phyloP scores from a whole-genome alignment of 2,888 invertebrate genomes.

The Tachina lurida region DNA sequence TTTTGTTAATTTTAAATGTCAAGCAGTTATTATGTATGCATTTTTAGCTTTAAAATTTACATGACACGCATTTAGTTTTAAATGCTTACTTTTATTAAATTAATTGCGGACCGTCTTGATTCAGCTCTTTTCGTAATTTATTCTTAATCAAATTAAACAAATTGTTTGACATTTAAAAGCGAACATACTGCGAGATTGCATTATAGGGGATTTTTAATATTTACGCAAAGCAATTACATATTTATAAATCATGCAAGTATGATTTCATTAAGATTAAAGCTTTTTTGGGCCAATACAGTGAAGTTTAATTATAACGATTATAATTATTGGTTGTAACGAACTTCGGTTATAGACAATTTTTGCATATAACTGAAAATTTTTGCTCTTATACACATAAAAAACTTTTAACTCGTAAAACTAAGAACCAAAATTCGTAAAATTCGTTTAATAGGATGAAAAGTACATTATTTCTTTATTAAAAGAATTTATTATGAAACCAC shows the following conservation, averaged over 20 bases:
- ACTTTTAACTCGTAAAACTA: no score
- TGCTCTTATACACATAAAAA: no score
- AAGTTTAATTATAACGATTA: no score
- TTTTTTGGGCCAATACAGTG: neutral
- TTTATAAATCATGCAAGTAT: neutral
- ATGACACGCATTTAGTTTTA: constrained; percentile 16
- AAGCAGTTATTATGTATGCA: constrained; percentile 1
- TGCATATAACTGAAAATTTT: no score
- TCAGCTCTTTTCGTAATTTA: neutral
- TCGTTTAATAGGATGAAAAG: no score
- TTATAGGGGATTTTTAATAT: neutral
- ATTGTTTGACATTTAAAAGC: constrained; percentile 47
- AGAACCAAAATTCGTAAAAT: no score
- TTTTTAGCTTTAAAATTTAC: neutral
- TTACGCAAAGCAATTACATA: neutral
- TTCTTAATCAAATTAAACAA: constrained; percentile 20
- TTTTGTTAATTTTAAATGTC: constrained; percentile 35
- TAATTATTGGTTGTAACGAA: no score
- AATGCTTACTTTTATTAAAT: constrained; percentile 24
- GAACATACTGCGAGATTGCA: neutral
- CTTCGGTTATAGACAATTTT: no score
- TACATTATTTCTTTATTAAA: no score
- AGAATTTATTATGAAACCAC: no score
- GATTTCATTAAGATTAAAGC: constrained; percentile 10
- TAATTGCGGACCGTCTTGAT: constrained; percentile 13